Evolutionary conservation across 2,888 invertebrate genomes (phyloP).

Genomic region (Polydrusus tereticollis): DNA sequence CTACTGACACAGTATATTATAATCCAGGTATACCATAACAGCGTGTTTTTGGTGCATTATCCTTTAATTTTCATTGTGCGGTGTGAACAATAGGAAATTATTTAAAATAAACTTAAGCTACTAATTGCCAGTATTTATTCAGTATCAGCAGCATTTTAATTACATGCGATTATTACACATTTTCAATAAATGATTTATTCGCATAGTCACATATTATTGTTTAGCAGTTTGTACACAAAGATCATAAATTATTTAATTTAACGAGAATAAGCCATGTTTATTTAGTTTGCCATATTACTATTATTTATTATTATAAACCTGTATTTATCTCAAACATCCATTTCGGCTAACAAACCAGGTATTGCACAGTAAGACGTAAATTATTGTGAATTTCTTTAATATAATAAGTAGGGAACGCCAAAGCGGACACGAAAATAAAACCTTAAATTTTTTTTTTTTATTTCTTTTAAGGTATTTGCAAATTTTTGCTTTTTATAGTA

Average conservation of each 20-base stretch:
- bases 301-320: neutral
- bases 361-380: no score
- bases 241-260: neutral
- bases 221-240: neutral
- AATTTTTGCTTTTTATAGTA: no score
- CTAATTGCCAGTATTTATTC: slow-evolving; percentile 10
- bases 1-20: no score
- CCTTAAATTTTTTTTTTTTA: no score
- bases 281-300: neutral
- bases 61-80: neutral
- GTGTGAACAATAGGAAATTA: neutral
- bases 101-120: neutral
- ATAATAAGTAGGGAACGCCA: no score
- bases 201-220: neutral
- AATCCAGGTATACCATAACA: no score
- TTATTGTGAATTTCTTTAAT: no score
- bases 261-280: neutral
- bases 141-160: neutral
- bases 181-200: slow-evolving; percentile 5
- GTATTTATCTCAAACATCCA: no score
- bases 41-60: neutral
- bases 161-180: neutral
- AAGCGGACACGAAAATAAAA: no score
- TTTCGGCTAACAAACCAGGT: no score
- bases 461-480: no score